A percentile compares a stretch with the other conserved stretches of the same genome.
Conservation (phyloP, 2,797 vertebrate species). For the Sebastes diploproa region DNA sequence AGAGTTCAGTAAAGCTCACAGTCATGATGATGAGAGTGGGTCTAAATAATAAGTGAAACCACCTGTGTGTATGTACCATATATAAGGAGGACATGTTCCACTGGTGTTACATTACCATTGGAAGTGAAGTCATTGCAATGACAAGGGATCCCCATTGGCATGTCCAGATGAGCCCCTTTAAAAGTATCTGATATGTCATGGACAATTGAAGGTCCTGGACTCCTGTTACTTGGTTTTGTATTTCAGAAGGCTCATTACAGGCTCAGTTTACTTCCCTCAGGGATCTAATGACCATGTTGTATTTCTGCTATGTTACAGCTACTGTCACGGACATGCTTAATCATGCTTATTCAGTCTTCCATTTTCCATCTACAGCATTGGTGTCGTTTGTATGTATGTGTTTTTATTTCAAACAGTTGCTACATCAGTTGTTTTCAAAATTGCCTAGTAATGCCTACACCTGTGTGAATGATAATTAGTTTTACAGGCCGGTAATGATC, state of each 20-base stretch:
- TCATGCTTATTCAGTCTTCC: neutral
- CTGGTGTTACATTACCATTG: neutral
- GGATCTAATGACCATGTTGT: conserved; percentile 11
- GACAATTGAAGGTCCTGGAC: conserved; percentile 31
- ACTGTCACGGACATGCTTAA: neutral
- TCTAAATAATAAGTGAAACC: neutral
- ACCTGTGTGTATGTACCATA: neutral
- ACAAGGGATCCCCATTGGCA: conserved; percentile 10
- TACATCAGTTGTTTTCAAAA: neutral
- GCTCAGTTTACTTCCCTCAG: conserved; percentile 8
- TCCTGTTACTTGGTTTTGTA: conserved; percentile 18
- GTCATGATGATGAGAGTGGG: neutral
- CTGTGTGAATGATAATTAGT: neutral
- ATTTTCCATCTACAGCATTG: neutral
- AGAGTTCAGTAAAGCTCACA: neutral
- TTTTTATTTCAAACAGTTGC: neutral
- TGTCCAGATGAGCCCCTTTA: conserved; percentile 20
- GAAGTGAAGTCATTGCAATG: conserved; percentile 24
- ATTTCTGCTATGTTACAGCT: conserved; percentile 21
- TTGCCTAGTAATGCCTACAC: neutral
- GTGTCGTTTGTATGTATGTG: neutral
- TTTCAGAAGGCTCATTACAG: conserved; percentile 35
- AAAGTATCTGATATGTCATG: conserved; percentile 18
- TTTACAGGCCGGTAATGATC: neutral
- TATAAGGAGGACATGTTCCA: neutral